A percentile compares a stretch with the other conserved stretches of the same genome.
phyloP scores from a whole-genome alignment of 2,113 vertebrate species.

The Sceloporus tristichus region DNA sequence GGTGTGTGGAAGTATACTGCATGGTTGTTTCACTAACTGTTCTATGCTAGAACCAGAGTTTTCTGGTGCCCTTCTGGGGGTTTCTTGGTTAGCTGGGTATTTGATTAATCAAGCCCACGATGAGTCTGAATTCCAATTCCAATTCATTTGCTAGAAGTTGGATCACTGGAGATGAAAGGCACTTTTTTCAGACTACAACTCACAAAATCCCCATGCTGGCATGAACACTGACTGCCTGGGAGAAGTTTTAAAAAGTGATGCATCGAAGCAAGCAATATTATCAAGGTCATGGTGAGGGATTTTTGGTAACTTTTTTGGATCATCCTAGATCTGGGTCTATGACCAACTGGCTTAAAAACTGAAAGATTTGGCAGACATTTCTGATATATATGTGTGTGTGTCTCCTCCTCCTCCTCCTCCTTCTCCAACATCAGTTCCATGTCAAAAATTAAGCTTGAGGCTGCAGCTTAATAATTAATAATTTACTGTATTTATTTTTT shows the following conservation, averaged over 20 bases:
- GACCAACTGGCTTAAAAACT: not conserved
- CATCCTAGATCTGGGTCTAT: not conserved
- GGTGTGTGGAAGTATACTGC: not conserved
- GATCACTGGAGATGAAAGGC: not conserved
- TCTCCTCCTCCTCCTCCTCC: not conserved
- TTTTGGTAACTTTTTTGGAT: not conserved
- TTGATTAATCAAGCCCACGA: not conserved
- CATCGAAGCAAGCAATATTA: too few relatives aligned
- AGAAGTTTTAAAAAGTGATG: not conserved
- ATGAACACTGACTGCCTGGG: not conserved
- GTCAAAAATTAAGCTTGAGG: not conserved
- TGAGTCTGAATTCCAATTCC: constrained; percentile 3
- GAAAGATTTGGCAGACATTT: not conserved
- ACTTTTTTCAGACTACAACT: too few relatives aligned
- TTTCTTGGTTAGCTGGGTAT: not conserved
- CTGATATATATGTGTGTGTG: not conserved
- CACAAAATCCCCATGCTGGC: too few relatives aligned
- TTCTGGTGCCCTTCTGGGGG: not conserved
- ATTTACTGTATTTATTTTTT: constrained; percentile 8
- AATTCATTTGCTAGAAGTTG: not conserved
- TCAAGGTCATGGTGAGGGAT: too few relatives aligned
- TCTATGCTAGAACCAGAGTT: not conserved
- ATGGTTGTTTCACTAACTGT: not conserved
- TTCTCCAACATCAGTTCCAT: not conserved
- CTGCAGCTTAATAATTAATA: constrained; percentile 6